These are phyloP conservation scores for Camponotus pennsylvanicus DNA, from an alignment of 1,140 invertebrate species.

Conservation along the genomic window DNA sequence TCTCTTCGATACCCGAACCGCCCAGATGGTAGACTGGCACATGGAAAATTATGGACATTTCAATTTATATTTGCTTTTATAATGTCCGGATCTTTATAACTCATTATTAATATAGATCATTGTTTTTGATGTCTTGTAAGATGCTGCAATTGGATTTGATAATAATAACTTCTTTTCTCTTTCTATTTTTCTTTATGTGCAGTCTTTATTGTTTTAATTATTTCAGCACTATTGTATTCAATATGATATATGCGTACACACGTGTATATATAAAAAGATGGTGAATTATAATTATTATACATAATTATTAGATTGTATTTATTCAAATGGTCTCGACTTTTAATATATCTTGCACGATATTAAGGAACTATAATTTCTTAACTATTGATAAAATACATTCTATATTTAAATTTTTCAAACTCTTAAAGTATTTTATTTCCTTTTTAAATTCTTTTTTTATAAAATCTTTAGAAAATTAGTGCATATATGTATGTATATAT, in stretches of 20 bases:
- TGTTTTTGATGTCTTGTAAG: conserved; percentile 26
- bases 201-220: conserved; percentile 1
- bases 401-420: neutral
- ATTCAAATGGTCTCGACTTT: neutral
- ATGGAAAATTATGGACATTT: conserved; percentile 36
- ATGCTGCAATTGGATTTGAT: conserved; percentile 1
- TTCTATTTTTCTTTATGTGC: neutral
- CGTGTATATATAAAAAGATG: neutral
- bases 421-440: neutral
- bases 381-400: neutral
- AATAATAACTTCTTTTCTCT: neutral
- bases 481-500: too few species aligned
- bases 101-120: conserved; percentile 32
- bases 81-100: conserved; percentile 27
- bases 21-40: conserved; percentile 80
- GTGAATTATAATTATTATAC: neutral
- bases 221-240: too few species aligned
- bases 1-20: conserved; percentile 70
- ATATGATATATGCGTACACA: too few species aligned
- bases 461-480: conserved; percentile 21
- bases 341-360: conserved; percentile 1
- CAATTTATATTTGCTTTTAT: conserved; percentile 44
- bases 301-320: conserved; percentile 20
- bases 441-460: neutral
- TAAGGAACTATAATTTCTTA: conserved; percentile 1